A percentile compares a stretch with the other conserved stretches of the same genome.
phyloP scores from a whole-genome alignment of 2,888 invertebrate genomes.

The Drosophila atroscutellata region DNA sequence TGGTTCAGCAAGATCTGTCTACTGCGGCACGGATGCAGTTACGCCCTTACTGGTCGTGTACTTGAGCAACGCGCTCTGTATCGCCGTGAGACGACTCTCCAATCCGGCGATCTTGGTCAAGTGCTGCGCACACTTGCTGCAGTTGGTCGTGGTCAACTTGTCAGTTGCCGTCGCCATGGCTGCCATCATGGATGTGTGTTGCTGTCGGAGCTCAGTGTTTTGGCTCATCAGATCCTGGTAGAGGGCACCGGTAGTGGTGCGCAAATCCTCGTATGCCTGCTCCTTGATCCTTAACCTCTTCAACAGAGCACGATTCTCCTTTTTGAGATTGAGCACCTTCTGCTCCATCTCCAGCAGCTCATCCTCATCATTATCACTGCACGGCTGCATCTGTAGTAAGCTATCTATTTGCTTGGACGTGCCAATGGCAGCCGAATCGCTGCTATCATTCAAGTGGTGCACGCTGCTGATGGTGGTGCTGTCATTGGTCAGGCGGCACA shows the following conservation, averaged over 20 bases:
- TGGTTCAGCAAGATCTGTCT: not conserved
- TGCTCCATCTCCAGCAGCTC: slow-evolving; percentile 81
- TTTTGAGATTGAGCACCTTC: slow-evolving; percentile 82
- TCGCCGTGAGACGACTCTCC: slow-evolving; percentile 15
- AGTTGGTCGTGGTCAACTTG: not conserved
- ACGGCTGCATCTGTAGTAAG: not conserved
- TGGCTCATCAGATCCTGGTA: slow-evolving; percentile 41
- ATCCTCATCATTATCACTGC: slow-evolving; percentile 54
- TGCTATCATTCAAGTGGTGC: not conserved
- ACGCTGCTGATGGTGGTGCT: not conserved
- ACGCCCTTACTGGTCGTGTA: not conserved
- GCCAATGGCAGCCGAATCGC: slow-evolving; percentile 2
- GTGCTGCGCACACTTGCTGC: slow-evolving; percentile 37
- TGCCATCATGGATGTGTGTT: slow-evolving; percentile 25
- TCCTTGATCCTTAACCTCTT: slow-evolving; percentile 45
- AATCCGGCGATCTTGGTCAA: slow-evolving; percentile 18
- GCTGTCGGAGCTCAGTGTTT: slow-evolving; percentile 43
- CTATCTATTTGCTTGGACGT: not conserved
- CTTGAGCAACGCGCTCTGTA: slow-evolving; percentile 6
- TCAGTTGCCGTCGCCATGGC: slow-evolving; percentile 13
- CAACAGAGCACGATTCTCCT: slow-evolving; percentile 78
- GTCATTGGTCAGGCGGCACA: slow-evolving; percentile 33
- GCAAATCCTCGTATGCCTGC: slow-evolving; percentile 46
- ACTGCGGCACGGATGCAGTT: not conserved
- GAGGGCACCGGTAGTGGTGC: slow-evolving; percentile 33